These are phyloP conservation scores for Nylanderia fulva DNA, from an alignment of 1,140 invertebrate species.

Conservation along the genomic window DNA sequence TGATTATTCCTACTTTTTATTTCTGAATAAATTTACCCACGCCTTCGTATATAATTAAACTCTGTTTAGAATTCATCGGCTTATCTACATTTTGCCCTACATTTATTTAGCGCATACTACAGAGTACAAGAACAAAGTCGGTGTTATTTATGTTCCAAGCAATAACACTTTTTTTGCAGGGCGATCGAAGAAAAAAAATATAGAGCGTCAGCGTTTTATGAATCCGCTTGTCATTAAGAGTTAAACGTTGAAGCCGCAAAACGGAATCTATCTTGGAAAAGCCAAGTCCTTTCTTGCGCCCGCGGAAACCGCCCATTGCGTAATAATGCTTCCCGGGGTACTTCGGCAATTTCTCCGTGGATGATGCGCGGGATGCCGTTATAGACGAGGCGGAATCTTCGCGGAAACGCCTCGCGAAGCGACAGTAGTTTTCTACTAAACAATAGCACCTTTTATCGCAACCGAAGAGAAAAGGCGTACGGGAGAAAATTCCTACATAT, in stretches of 20 bases:
- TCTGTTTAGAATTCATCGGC: not conserved
- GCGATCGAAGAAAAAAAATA: not conserved
- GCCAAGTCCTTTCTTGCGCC: slow-evolving; percentile 25
- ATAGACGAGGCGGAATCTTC: slow-evolving; percentile 76
- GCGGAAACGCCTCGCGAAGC: slow-evolving; percentile 71
- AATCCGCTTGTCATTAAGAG: not conserved
- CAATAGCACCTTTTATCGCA: slow-evolving; percentile 72
- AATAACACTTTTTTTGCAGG: not conserved
- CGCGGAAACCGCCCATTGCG: slow-evolving; percentile 27
- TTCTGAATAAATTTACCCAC: not conserved
- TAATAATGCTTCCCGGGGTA: slow-evolving; percentile 46
- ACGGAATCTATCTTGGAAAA: not conserved
- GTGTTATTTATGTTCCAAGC: not conserved
- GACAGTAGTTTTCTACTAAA: slow-evolving; percentile 70
- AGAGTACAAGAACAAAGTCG: not conserved
- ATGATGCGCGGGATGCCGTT: slow-evolving; percentile 71
- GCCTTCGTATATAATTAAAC: not conserved
- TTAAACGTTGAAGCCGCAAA: not conserved
- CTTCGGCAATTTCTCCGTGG: slow-evolving; percentile 70
- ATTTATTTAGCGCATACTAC: too few relatives aligned
- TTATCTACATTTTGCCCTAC: not conserved
- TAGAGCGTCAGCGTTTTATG: not conserved
- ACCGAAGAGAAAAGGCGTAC: slow-evolving; percentile 24
- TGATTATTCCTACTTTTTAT: not conserved
- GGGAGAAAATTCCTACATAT: slow-evolving; percentile 39